Conservation (phyloP, 2,113 vertebrate species). For the Telmatochromis brichardi region DNA sequence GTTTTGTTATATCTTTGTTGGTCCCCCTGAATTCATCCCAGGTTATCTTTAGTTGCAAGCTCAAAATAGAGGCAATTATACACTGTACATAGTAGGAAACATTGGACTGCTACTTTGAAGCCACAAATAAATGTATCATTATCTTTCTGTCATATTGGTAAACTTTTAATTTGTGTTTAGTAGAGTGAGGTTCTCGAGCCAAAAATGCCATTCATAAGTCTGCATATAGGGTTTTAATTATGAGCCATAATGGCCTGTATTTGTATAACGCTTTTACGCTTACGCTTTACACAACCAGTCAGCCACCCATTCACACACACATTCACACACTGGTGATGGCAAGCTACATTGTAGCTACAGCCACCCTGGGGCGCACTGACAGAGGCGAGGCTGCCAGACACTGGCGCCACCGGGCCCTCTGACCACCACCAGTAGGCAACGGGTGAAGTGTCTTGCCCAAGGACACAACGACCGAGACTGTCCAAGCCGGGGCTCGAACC, state of each 20-base stretch:
- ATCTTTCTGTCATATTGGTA: not conserved
- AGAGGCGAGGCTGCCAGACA: too few species aligned
- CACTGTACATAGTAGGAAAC: not conserved
- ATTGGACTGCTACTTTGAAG: not conserved
- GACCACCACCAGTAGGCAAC: too few species aligned
- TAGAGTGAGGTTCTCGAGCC: not conserved
- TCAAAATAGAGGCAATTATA: not conserved
- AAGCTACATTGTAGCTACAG: too few species aligned
- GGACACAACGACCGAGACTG: too few species aligned
- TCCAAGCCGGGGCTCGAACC: too few species aligned
- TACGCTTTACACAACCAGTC: too few species aligned
- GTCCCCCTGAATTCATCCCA: not conserved
- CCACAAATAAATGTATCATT: rapidly evolving
- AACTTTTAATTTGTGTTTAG: not conserved
- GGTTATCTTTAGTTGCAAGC: not conserved
- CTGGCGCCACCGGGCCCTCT: too few species aligned
- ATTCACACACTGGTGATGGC: too few species aligned
- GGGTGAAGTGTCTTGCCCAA: too few species aligned
- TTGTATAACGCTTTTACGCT: too few species aligned
- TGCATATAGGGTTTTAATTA: not conserved
- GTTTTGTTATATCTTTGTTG: not conserved
- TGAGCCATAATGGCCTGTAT: not conserved
- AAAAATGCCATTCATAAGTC: not conserved
- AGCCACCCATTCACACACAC: too few species aligned
- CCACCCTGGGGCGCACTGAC: too few species aligned